Evolutionary conservation across 1,140 invertebrate genomes (phyloP), one percentile per base, ranked within the genome.

Genomic region (Carcinoscorpius rotundicauda): DNA sequence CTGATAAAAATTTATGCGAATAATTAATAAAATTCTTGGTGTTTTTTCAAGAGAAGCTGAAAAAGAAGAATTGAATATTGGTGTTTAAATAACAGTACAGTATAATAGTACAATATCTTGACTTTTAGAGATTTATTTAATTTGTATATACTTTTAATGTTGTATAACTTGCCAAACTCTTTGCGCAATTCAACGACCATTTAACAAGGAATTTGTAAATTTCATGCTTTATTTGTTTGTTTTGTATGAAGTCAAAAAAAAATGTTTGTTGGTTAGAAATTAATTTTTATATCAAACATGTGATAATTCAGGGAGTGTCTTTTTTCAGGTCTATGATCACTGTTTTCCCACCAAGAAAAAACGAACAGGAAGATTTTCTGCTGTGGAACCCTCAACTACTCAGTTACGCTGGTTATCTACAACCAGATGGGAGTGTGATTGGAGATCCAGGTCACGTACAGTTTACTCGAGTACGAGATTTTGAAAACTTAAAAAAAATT

Each of bases 271-370:
- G 10, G 10, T 51, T 9, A 48, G 29, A 48, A 3, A 60, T 9
- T 9, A 9, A 60, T 6, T 60, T 60, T 29, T 9, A 9, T 9
- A 9, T 60, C 48, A 60, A 8, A 60, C 59, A 60, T 49, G 8
- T 10, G 29, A 9, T 3, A 60, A 9, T 11, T n/a, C 6, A 8
- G 11, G 58, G 50, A 61, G 58, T 51, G 53, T 64, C 60, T 52
- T 58, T 55, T 62, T 58, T 64, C 53, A 75, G 75, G 66, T 80
- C 80, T 10, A 73, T 77, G n/a, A 81, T 81, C n/a, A 80, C 80
- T 0, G 70, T 81, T 3, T 81, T 81, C 69, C 77, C 77, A 8
- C 75, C 74, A 60, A 61, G 79, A 55, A 76, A 73, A 4, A 70
- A 68, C 53, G 75, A 71, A 3, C 68, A 70, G 55, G 72, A 75